Base-by-base conservation (phyloP, 2,888 invertebrate species). In the Morpho helenor region DNA sequence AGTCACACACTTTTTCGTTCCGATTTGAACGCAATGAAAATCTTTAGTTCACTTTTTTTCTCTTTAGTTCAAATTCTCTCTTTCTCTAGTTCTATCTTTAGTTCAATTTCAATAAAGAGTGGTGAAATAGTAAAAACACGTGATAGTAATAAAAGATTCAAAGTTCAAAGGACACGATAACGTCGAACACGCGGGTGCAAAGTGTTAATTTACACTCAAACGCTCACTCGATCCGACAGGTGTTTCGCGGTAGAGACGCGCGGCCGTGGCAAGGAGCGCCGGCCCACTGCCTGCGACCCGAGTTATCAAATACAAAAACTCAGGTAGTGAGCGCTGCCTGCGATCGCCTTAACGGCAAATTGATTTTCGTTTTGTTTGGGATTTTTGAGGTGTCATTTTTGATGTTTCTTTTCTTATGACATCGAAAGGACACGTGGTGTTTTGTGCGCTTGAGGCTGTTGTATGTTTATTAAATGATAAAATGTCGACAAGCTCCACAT, bases 281-380 rank as follows among this genome's bases (percentile, higher is more conserved):
- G 72, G 74, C 80, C 76, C 79, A 87, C 88, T 87, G 84, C 72
- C 77, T 10, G 74, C 73, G 79, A 82, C 80, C 82, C 71, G 73
- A 66, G 71, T 72, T 75, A 74, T 77, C 80, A 76, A 79, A 80
- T 80, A 85, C 83, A 81, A 82, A 82, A 71, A 68, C 66, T 64
- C 61, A 61, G 60, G 66, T 59, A 59, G 63, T 42, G 46, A 9
- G 67, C 68, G 66, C 66, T 66, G 68, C 66, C 68, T 66, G 59
- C 59, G 64, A 60, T 58, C 58, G 66, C 63, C 62, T 62, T 68
- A 71, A 67, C 68, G 65, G 68, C 67, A 60, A 67, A 69, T 68
- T 68, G 67, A 68, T 68, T 68, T 64, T 67, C 65, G 61, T 68
- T 68, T 64, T 69, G 62, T 67, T 69, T 66, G 60, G 62, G 55